Evolutionary conservation across 2,113 vertebrate species (phyloP), one percentile per base, ranked within the genome.

Genomic region (Ranitomeya variabilis): DNA sequence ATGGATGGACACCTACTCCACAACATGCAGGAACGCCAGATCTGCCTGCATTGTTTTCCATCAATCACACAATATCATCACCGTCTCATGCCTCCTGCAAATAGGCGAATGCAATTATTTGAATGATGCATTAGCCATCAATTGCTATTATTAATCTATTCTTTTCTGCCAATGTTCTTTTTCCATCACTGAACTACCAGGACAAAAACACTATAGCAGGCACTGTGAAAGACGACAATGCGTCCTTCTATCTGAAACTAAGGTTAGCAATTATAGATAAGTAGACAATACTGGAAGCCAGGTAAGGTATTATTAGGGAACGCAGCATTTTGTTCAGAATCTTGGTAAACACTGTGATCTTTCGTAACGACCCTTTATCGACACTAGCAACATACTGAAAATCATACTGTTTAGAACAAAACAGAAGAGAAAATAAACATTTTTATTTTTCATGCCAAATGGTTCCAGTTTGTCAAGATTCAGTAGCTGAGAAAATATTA

Each of bases 51-150:
- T 69, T n/a, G 14, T 37, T 78, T 77, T 84, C 84, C 57, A 79
- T 82, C 87, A 84, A 84, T 89, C 81, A 85, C 73, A 84, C 73
- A 84, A 89, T 85, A 64, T 83, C 37, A n/a, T 14, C 23, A 52
- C 45, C 3, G 13, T 71, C 14, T 71, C 12, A n/a, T 26, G 54
- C 60, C 55, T 26, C 54, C 26, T 60, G 66, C 54, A 87, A 82
- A 82, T 74, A 26, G 9, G 14, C 15, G 74, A 45, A 45, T 45
- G 37, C 37, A 80, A 69, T 87, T 69, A 87, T 87, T 87, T 62
- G 19, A 71, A 69, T 87, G 66, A 66, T 69, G 67, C 62, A 80
- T 87, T 62, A 87, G 37, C 37, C 37, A 45, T 45, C 37, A 4
- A 45, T 45, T 45, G 37, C 51, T 9, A 37, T 14, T 16, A 59